Base-by-base conservation (phyloP, 2,113 vertebrate genomes). In the Colossoma macropomum region DNA sequence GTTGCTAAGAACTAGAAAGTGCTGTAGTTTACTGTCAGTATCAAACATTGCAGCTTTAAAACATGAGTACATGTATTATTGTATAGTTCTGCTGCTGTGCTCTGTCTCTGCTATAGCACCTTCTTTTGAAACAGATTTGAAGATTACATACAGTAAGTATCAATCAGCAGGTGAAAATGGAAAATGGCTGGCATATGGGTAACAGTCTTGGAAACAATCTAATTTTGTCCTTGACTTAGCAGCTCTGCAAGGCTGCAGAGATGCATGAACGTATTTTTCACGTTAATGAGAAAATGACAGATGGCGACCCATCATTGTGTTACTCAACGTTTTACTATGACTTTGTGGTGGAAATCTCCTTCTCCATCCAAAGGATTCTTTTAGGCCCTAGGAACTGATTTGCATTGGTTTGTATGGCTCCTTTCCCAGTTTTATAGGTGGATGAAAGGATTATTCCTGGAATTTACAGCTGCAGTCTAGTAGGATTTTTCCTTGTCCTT, bases 151-250 rank as follows among this genome's bases (percentile, higher is more conserved):
- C 3, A 25, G 28, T 48, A 32, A 69, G 66, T 48, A 71, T 77
- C 48, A 59, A 84, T 86, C 65, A 80, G 81, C 71, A 77, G 59
- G 72, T 73, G 32, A 41, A 79, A 82, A 89, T 45, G 84, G 38
- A 25, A 88, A 90, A 87, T 84, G 72, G 75, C 77, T 88, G 84
- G 83, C 88, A 89, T 91, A 91, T 90, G 82, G 84, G 81, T 85
- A 87, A 86, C 80, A 88, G 87, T 92, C 85, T 90, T 83, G 75
- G 86, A 60, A 88, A 86, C 85, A 89, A 89, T 90, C 89, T 75
- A 84, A 88, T 90, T 91, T 89, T 90, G 91, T 89, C 92, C 91
- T 93, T 92, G 91, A 92, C 89, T 91, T 92, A 89, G 86, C 89
- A 86, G 84, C 87, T 88, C 75, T 77, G 68, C 66, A 79, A 91